Evolutionary conservation across 2,888 invertebrate genomes (phyloP).

Genomic region (Elegia similella): DNA sequence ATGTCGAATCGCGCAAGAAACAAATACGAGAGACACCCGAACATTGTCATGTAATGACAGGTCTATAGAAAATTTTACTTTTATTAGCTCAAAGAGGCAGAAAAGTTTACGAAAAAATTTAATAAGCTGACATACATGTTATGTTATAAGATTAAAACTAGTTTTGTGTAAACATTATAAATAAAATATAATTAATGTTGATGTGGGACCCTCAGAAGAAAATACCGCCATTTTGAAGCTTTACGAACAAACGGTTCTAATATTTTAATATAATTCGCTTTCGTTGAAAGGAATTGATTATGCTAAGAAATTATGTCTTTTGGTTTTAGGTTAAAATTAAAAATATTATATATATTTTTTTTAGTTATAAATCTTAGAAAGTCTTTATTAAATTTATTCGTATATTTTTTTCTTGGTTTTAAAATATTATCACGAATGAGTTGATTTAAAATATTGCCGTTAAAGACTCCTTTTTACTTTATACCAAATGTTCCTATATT

Average conservation of each 20-base stretch:
- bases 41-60: too few species aligned
- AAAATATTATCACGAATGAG: neutral
- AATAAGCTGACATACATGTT: too few species aligned
- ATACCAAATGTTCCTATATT: conserved; percentile 13
- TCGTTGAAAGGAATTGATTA: neutral
- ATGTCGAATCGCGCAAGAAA: too few species aligned
- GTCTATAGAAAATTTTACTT: too few species aligned
- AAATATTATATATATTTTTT: neutral
- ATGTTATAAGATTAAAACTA: neutral
- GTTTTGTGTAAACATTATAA: neutral
- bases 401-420: neutral
- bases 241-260: neutral
- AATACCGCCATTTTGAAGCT: neutral
- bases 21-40: too few species aligned
- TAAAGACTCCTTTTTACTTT: neutral
- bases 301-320: neutral
- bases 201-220: neutral
- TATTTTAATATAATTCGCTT: neutral
- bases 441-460: neutral
- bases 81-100: too few species aligned
- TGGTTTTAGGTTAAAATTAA: neutral
- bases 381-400: neutral
- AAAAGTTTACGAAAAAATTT: neutral
- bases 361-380: neutral
- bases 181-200: neutral